These are phyloP conservation scores for Umimayanthus kanabou DNA, from an alignment of 92 coral and sea anemone species.

Conservation along the genomic window DNA sequence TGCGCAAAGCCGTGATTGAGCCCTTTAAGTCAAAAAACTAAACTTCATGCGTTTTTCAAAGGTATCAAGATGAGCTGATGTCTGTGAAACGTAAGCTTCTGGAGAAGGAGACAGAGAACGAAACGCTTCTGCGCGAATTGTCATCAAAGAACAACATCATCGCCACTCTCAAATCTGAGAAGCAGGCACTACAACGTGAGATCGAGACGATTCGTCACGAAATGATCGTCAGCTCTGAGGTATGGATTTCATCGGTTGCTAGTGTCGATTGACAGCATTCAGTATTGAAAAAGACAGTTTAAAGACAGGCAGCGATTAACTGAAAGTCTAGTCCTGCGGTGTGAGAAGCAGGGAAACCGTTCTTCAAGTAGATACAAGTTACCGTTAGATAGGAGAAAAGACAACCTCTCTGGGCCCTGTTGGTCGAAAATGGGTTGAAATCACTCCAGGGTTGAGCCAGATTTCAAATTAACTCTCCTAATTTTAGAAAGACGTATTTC, in stretches of 20 bases:
- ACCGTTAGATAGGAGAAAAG: too few species aligned
- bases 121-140: conserved; percentile 85
- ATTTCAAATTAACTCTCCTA: too few species aligned
- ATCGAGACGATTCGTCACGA: conserved; percentile 88
- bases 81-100: conserved; percentile 74
- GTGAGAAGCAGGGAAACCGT: not conserved
- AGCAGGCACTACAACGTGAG: conserved; percentile 81
- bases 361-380: too few species aligned
- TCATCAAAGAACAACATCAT: conserved; percentile 78
- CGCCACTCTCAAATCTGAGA: conserved; percentile 82
- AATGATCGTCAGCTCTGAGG: conserved; percentile 68
- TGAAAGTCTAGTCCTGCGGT: not conserved
- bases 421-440: not conserved
- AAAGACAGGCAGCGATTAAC: not conserved
- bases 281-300: too few species aligned
- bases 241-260: not conserved
- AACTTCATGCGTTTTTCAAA: not conserved
- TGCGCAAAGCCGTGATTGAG: too few species aligned
- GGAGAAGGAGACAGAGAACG: conserved; percentile 87
- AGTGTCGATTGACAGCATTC: not conserved
- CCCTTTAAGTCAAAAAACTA: not conserved
- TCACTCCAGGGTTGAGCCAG: not conserved
- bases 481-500: too few species aligned
- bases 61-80: conserved; percentile 82
- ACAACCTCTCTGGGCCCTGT: not conserved